phyloP scores from a whole-genome alignment of 2,113 vertebrate genomes.

The Heliornis fulica region DNA sequence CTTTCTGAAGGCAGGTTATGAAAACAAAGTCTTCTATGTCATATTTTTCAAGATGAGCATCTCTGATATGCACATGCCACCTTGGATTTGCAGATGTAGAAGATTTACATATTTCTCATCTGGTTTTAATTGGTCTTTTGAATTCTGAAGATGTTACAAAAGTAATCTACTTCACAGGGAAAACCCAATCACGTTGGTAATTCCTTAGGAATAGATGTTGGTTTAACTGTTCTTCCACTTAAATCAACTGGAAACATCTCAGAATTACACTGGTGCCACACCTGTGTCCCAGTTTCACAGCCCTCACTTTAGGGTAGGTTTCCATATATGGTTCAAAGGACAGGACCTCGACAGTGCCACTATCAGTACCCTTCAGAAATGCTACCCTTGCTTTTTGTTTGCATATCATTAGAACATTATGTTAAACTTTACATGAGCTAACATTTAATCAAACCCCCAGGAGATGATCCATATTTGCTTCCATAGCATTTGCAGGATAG shows the following conservation, averaged over 20 bases:
- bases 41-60: background rate
- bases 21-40: background rate
- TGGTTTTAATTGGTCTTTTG: background rate
- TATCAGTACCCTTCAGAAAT: background rate
- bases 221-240: background rate
- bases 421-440: background rate
- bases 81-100: background rate
- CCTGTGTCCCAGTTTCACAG: background rate
- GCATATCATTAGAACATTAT: background rate
- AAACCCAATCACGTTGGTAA: background rate
- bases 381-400: background rate
- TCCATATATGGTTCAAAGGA: background rate
- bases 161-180: background rate
- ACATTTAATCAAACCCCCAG: background rate
- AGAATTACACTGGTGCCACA: background rate
- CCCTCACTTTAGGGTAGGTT: background rate
- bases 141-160: background rate
- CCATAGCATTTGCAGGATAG: background rate
- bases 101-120: background rate
- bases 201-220: background rate
- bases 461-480: background rate
- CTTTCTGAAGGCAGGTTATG: background rate
- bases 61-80: background rate
- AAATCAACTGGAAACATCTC: background rate
- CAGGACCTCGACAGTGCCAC: background rate